Percentiles rank a stretch among this genome's conserved stretches.
These are phyloP conservation scores for Heterodera filipjevi DNA, from an alignment of 2,888 invertebrate species.

Conservation along the genomic window DNA sequence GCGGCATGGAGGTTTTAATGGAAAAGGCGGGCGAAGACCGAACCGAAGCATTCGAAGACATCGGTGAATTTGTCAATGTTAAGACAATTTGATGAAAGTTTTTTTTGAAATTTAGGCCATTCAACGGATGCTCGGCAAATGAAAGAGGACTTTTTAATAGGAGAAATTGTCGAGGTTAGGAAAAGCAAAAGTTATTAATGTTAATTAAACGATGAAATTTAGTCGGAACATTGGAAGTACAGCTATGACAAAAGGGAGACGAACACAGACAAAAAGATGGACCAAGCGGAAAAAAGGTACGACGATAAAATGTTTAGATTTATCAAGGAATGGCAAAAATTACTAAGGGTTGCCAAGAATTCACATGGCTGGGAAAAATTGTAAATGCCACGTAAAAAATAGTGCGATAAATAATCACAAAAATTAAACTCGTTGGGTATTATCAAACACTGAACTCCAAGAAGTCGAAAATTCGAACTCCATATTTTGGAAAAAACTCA, in stretches of 20 bases:
- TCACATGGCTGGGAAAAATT: too few species aligned
- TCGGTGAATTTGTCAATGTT: conserved; percentile 44
- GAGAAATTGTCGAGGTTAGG: conserved; percentile 47
- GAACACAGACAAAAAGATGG: conserved; percentile 30
- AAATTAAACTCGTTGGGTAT: too few species aligned
- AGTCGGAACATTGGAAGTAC: conserved; percentile 56
- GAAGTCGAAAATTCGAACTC: too few species aligned
- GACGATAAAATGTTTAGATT: not conserved
- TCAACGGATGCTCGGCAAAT: conserved; percentile 63
- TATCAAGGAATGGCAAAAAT: too few species aligned
- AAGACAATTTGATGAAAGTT: not conserved
- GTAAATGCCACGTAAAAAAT: too few species aligned
- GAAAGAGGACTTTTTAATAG: conserved; percentile 60
- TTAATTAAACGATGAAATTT: not conserved
- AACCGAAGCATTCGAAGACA: conserved; percentile 64
- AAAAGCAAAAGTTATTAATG: not conserved
- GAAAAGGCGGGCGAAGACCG: conserved; percentile 64
- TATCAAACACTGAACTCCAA: too few species aligned
- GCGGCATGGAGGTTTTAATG: conserved; percentile 64
- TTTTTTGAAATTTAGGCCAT: conserved; percentile 39
- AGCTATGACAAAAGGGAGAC: conserved; percentile 56
- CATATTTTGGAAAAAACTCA: too few species aligned
- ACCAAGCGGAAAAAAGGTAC: conserved; percentile 16
- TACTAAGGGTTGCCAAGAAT: too few species aligned
- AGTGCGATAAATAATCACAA: too few species aligned